Percentiles rank a stretch among this genome's conserved stretches.
These are phyloP conservation scores for Anneissia japonica DNA, from an alignment of 35 echinoderm and acorn worm species.

Conservation along the genomic window DNA sequence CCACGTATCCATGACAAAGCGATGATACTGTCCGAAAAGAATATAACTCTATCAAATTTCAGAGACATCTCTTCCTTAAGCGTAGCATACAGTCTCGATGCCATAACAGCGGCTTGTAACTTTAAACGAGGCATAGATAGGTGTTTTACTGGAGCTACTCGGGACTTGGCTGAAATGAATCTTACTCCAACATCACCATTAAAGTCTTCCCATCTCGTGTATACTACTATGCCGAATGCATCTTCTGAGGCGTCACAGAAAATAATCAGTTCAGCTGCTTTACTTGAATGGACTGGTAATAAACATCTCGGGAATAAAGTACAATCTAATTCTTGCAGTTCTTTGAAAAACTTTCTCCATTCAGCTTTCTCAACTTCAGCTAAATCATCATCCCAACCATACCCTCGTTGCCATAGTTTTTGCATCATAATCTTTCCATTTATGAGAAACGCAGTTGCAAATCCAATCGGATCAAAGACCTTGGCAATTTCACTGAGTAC, in stretches of 20 bases:
- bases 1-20: constrained; percentile 42
- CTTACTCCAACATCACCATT: constrained; percentile 21
- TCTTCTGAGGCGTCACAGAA: constrained; percentile 56
- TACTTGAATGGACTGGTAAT: background rate
- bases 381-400: constrained; percentile 45
- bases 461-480: constrained; percentile 49
- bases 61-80: constrained; percentile 25
- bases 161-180: constrained; percentile 49
- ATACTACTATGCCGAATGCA: constrained; percentile 43
- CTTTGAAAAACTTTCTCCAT: constrained; percentile 24
- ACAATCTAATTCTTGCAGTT: background rate
- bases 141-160: constrained; percentile 32
- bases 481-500: constrained; percentile 17
- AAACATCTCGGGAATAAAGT: constrained; percentile 25
- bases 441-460: constrained; percentile 30
- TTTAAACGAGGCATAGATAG: constrained; percentile 31
- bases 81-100: background rate
- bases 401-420: constrained; percentile 21
- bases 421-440: constrained; percentile 29
- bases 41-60: constrained; percentile 1
- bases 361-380: background rate
- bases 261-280: constrained; percentile 3
- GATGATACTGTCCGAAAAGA: constrained; percentile 50
- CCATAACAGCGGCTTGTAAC: constrained; percentile 18
- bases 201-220: constrained; percentile 16